Conservation (phyloP, 2,797 vertebrate species). For the Hirundo rustica region DNA sequence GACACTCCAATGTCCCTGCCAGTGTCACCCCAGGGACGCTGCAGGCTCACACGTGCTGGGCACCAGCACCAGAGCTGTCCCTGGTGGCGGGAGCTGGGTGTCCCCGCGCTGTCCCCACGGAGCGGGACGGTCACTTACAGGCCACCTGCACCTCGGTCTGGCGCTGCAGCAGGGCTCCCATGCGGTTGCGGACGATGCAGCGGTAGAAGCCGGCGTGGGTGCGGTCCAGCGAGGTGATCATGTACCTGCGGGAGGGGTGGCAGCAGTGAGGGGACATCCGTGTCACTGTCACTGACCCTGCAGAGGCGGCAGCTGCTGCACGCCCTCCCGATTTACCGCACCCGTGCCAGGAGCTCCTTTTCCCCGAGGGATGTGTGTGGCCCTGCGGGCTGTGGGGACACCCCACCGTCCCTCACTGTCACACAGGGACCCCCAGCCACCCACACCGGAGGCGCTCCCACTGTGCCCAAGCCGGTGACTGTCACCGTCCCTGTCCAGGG, state of each 20-base stretch:
- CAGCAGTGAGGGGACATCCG: background rate
- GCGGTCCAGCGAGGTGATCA: slow-evolving; percentile 93
- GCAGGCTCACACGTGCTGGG: rapidly evolving
- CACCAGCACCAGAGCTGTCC: rapidly evolving
- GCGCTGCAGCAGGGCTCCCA: slow-evolving; percentile 93
- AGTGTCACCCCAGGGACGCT: background rate
- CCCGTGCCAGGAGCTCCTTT: background rate
- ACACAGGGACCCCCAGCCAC: rapidly evolving
- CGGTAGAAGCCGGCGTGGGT: slow-evolving; percentile 95
- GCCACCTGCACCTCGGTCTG: slow-evolving; percentile 96
- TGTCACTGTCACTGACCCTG: rapidly evolving
- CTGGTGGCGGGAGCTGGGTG: rapidly evolving
- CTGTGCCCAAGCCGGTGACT: background rate
- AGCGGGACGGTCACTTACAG: slow-evolving; percentile 84
- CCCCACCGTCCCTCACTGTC: background rate
- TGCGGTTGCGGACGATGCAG: slow-evolving; percentile 94
- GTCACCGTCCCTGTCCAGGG: background rate
- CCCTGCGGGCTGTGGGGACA: background rate
- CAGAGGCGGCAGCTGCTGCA: background rate
- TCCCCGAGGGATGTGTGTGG: background rate
- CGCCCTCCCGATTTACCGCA: rapidly evolving
- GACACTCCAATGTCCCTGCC: too few species aligned
- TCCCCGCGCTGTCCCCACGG: rapidly evolving
- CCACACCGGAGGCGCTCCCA: rapidly evolving
- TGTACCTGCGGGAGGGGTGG: slow-evolving; percentile 80